Conservation (phyloP, 2,888 invertebrate genomes). For the Sarcophaga subvicina region DNA sequence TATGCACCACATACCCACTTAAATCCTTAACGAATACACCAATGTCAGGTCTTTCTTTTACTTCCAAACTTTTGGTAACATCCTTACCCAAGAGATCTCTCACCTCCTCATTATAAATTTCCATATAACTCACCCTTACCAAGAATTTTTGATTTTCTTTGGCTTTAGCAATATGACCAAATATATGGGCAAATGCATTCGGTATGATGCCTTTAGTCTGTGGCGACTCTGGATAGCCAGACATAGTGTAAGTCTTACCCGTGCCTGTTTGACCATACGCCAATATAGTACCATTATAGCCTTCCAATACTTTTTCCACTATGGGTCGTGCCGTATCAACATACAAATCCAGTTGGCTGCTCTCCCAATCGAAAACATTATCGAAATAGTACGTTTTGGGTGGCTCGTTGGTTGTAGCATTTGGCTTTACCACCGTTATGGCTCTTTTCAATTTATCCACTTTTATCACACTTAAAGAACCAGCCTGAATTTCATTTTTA, state of each 20-base stretch:
- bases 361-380: slow-evolving; percentile 93
- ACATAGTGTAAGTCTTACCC: slow-evolving; percentile 99
- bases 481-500: slow-evolving; percentile 89
- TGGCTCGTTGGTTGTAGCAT: slow-evolving; percentile 88
- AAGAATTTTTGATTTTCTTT: slow-evolving; percentile 97
- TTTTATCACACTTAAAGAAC: slow-evolving; percentile 88
- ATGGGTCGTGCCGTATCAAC: slow-evolving; percentile 98
- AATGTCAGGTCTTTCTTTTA: slow-evolving; percentile 97
- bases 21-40: slow-evolving; percentile 98
- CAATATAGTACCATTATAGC: slow-evolving; percentile 97
- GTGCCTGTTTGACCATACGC: slow-evolving; percentile 97
- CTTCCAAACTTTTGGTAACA: slow-evolving; percentile 92
- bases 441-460: slow-evolving; percentile 90
- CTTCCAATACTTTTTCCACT: slow-evolving; percentile 97
- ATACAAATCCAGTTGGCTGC: slow-evolving; percentile 94
- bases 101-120: slow-evolving; percentile 99
- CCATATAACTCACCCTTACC: slow-evolving; percentile 98
- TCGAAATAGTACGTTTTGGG: slow-evolving; percentile 97
- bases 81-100: slow-evolving; percentile 96
- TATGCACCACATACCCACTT: slow-evolving; percentile 98
- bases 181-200: slow-evolving; percentile 99
- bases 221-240: slow-evolving; percentile 92
- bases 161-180: slow-evolving; percentile 97
- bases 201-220: slow-evolving; percentile 98
- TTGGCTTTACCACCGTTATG: slow-evolving; percentile 90